Evolutionary conservation across 2,113 vertebrate species (phyloP), one percentile per base, ranked within the genome.

Genomic region (Octodon degus): DNA sequence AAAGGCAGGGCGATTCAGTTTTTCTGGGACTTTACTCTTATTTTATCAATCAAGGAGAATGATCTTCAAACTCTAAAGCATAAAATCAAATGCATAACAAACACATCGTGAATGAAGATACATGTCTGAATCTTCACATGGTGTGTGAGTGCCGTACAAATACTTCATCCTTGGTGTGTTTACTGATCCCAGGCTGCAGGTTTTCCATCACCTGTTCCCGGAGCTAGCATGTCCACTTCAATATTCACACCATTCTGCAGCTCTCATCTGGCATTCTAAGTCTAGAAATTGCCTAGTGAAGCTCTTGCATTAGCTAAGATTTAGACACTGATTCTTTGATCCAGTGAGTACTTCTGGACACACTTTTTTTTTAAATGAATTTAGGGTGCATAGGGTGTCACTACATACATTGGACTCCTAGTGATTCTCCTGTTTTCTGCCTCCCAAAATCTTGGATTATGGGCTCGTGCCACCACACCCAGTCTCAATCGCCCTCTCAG

Each of bases 31-130:
- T 96, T 95, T 76, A 86, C 20, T 92, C 6, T 40, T n/a, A 92
- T 81, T 96, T 92, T 89, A 60, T 93, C 74, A 91, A 87, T 96
- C 88, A 84, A 93, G 68, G 70, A 96, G 58, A 95, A 92, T 81
- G 47, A 91, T 96, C 76, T 95, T 11, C 55, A 90, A 94, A 95
- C 63, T 81, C 20, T 84, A 92, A 84, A 96, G 50, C 88, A 96
- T 92, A 94, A 92, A 90, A 92, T 80, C 93, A 95, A 96, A 85
- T 92, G 32, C 50, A 70, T 62, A 58, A 93, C 90, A 53, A 94
- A 43, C 24, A 96, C 68, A 93, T 93, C 7, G 50, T 84, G 72
- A 90, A 93, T 68, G 40, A 80, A 96, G 87, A 95, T 62, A 93
- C 50, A 91, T 85, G 47, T 67, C 14, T 86, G 40, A 13, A 94